Percentiles rank a stretch among this genome's conserved stretches.
Conservation (phyloP, 1,140 invertebrate genomes). For the Tetragnatha versicolor region DNA sequence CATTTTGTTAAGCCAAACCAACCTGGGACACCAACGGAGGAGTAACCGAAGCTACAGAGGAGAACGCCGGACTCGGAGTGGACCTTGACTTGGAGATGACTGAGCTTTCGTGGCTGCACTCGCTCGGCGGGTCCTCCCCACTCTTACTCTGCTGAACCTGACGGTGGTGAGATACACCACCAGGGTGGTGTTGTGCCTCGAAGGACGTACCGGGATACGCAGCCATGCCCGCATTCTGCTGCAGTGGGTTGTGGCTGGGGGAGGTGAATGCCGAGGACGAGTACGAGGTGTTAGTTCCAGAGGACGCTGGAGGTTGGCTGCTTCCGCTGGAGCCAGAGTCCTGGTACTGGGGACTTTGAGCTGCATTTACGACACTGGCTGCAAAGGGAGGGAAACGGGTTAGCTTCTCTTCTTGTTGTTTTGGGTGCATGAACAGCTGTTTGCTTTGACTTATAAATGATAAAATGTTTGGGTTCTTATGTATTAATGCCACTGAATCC, state of each 20-base stretch:
- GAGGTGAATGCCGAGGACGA: slow-evolving; percentile 39
- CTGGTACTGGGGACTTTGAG: slow-evolving; percentile 44
- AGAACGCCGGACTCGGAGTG: slow-evolving; percentile 38
- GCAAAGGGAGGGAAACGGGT: not conserved
- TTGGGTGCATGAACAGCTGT: no score
- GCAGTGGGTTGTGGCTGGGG: slow-evolving; percentile 33
- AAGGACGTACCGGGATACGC: slow-evolving; percentile 38
- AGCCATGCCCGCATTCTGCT: slow-evolving; percentile 18
- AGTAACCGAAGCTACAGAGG: slow-evolving; percentile 45
- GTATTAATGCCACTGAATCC: no score
- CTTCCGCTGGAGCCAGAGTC: slow-evolving; percentile 3
- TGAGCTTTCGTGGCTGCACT: slow-evolving; percentile 10
- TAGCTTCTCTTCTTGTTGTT: no score
- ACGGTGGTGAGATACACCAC: slow-evolving; percentile 8
- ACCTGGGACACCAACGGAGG: slow-evolving; percentile 47
- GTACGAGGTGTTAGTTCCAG: slow-evolving; percentile 34
- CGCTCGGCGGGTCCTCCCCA: not conserved
- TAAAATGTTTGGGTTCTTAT: not conserved
- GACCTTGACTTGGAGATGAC: slow-evolving; percentile 33
- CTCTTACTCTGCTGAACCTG: not conserved
- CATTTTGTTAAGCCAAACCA: not conserved
- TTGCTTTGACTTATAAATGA: not conserved
- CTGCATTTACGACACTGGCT: slow-evolving; percentile 16
- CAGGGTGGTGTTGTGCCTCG: slow-evolving; percentile 15
- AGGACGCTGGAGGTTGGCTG: slow-evolving; percentile 4